phyloP scores from a whole-genome alignment of 1,140 invertebrate genomes.

The Danaus melanippus region DNA sequence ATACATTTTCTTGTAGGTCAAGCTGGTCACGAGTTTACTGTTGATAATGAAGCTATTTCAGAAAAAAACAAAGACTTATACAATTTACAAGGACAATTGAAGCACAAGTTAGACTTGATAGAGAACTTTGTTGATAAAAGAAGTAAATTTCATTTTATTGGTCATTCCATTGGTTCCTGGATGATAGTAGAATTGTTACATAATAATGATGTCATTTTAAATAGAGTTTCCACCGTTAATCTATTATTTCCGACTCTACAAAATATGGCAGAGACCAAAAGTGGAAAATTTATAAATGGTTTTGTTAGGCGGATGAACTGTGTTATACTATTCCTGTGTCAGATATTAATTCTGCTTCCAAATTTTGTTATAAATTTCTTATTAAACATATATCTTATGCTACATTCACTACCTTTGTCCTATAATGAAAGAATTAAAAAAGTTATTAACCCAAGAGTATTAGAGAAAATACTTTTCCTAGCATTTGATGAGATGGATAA shows the following conservation, averaged over 20 bases:
- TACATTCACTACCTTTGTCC: slow-evolving; percentile 30
- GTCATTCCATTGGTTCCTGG: slow-evolving; percentile 63
- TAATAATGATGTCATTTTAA: slow-evolving; percentile 29
- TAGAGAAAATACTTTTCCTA: slow-evolving; percentile 48
- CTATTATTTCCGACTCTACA: slow-evolving; percentile 60
- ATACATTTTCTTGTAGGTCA: slow-evolving; percentile 41
- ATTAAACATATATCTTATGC: slow-evolving; percentile 39
- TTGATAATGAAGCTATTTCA: slow-evolving; percentile 24
- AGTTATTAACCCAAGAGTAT: slow-evolving; percentile 35
- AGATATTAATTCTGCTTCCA: slow-evolving; percentile 37
- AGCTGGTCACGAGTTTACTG: slow-evolving; percentile 48
- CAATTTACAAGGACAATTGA: slow-evolving; percentile 48
- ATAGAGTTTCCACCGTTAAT: slow-evolving; percentile 39
- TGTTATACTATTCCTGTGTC: slow-evolving; percentile 34
- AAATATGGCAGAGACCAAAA: slow-evolving; percentile 47
- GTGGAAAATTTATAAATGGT: slow-evolving; percentile 47
- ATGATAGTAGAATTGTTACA: slow-evolving; percentile 47
- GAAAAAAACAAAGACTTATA: slow-evolving; percentile 40
- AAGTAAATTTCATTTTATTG: slow-evolving; percentile 53
- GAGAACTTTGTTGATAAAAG: slow-evolving; percentile 42
- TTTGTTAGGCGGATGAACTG: slow-evolving; percentile 32
- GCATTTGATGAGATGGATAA: slow-evolving; percentile 61
- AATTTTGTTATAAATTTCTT: slow-evolving; percentile 25
- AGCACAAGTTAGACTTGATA: slow-evolving; percentile 52
- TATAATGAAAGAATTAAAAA: slow-evolving; percentile 35